Evolutionary conservation across 2,797 vertebrate species (phyloP), one percentile per base, ranked within the genome.

Genomic region (Chaenodraco wilsoni): DNA sequence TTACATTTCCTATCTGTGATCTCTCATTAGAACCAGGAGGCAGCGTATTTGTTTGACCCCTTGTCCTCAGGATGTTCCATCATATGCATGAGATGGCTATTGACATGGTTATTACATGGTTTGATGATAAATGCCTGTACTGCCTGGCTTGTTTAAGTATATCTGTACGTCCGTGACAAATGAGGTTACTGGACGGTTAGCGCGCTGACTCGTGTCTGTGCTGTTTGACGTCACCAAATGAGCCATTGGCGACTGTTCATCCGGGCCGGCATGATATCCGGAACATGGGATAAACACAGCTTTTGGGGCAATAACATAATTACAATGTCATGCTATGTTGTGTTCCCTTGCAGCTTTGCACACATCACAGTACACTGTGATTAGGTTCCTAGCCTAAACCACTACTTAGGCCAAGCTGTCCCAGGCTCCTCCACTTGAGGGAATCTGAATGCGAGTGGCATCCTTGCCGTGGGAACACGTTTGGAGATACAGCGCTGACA

Each of bases 61-160:
- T 4, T 75, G 67, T 57, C 49, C 45, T 50, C 48, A 17, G 46
- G 44, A 60, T 76, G 72, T 70, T 51, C n/a, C 14, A 56, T 81
- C 17, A 78, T 23, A 67, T 56, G 68, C 79, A 57, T 70, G 63
- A 74, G 14, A 76, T 49, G 45, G 50, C 21, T 65, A 61, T 44
- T 67, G 65, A 73, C 59, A 77, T 59, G 66, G 46, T 74, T 69
- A 84, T 86, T 81, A 79, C 56, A 78, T 17, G 60, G 19, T 57
- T 9, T 81, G 68, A 85, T 76, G 58, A 82, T 43, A 62, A 83
- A 77, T 60, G 70, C 74, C 46, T 75, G 63, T 62, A 68, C 51
- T 0, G 13, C 72, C 71, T 76, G 57, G 23, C 57, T 74, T 54
- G 23, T 65, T 79, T 70, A 59, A 81, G 44, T 68, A 13, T 55